These are phyloP conservation scores for Drosophila nr. fundita DNA, from an alignment of 2,888 invertebrate genomes.

Conservation along the genomic window DNA sequence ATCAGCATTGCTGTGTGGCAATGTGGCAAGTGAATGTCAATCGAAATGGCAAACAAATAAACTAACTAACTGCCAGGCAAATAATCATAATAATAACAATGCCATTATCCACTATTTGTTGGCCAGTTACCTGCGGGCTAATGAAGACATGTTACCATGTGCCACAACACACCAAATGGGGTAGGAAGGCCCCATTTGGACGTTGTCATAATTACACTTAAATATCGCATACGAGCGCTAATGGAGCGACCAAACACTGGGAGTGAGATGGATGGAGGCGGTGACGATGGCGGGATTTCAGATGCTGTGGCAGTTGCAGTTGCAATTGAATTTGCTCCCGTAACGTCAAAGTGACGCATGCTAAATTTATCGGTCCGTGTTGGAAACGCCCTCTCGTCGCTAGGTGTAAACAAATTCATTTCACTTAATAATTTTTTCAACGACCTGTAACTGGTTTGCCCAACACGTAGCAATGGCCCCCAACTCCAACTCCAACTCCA, in stretches of 20 bases:
- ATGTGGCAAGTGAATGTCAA: slow-evolving; percentile 77
- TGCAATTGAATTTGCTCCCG: not conserved
- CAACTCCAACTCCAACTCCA: not conserved
- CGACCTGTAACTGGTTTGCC: slow-evolving; percentile 75
- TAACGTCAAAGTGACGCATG: slow-evolving; percentile 59
- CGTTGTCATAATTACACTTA: slow-evolving; percentile 70
- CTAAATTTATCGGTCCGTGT: slow-evolving; percentile 65
- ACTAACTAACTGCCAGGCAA: slow-evolving; percentile 44
- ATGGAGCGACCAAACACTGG: slow-evolving; percentile 63
- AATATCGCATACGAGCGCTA: slow-evolving; percentile 72
- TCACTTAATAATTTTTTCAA: slow-evolving; percentile 70
- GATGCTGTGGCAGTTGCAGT: not conserved
- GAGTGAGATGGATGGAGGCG: not conserved
- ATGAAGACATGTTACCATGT: slow-evolving; percentile 63
- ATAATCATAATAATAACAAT: slow-evolving; percentile 75
- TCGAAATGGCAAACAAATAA: slow-evolving; percentile 76
- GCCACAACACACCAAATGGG: slow-evolving; percentile 9
- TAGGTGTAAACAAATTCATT: slow-evolving; percentile 82
- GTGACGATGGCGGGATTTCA: not conserved
- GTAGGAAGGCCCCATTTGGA: slow-evolving; percentile 10
- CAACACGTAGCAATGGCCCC: slow-evolving; percentile 37
- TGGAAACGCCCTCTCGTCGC: slow-evolving; percentile 60
- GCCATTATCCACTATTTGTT: slow-evolving; percentile 50
- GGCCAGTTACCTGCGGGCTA: slow-evolving; percentile 38
- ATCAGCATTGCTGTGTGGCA: slow-evolving; percentile 42